These are phyloP conservation scores for Stenodema calcarata DNA, from an alignment of 2,888 invertebrate species.

Conservation along the genomic window DNA sequence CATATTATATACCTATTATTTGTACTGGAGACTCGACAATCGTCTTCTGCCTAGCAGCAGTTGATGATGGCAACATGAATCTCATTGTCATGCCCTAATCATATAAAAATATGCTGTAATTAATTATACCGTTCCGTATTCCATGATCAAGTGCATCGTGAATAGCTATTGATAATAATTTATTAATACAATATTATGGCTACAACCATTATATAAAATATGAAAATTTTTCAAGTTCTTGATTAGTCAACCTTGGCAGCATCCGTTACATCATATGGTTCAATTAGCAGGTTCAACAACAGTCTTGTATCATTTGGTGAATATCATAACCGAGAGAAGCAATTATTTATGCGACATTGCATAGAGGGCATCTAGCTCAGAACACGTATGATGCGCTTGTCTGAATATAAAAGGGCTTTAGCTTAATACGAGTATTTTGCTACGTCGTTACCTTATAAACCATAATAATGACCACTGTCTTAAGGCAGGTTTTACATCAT, in stretches of 20 bases:
- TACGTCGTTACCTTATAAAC: too few relatives aligned
- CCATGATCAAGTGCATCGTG: background rate
- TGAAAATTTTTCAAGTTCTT: background rate
- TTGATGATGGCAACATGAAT: slow-evolving; percentile 25
- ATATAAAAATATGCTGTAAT: slow-evolving; percentile 37
- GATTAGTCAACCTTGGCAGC: slow-evolving; percentile 44
- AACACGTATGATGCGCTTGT: background rate
- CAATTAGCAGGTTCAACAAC: slow-evolving; percentile 29
- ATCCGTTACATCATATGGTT: slow-evolving; percentile 26
- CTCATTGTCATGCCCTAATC: slow-evolving; percentile 17
- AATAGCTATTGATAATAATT: slow-evolving; percentile 11
- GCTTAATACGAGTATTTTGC: too few relatives aligned
- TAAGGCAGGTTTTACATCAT: too few relatives aligned
- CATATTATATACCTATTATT: slow-evolving; percentile 11
- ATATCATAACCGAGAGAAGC: background rate
- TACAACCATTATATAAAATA: slow-evolving; percentile 7
- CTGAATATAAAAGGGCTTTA: background rate
- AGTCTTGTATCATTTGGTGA: slow-evolving; percentile 29
- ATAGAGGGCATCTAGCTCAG: background rate
- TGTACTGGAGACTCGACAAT: slow-evolving; percentile 35
- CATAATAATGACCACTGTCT: too few relatives aligned
- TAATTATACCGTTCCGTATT: slow-evolving; percentile 21
- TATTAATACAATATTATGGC: background rate
- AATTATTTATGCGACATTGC: background rate
- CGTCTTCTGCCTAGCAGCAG: slow-evolving; percentile 10